A percentile compares a stretch with the other conserved stretches of the same genome.
phyloP scores from a whole-genome alignment of 2,888 invertebrate species.

The Cephus spinipes region DNA sequence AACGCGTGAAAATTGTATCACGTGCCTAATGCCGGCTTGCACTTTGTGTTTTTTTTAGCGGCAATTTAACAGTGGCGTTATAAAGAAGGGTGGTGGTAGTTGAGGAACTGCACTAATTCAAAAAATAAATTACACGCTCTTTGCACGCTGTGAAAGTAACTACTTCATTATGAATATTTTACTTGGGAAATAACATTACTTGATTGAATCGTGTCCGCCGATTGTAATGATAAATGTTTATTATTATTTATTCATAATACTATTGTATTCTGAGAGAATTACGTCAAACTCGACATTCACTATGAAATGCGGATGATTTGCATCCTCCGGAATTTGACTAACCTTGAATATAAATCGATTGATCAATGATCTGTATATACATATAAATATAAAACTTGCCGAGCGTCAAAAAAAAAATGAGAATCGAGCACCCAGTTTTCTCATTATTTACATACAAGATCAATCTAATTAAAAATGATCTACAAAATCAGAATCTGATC shows the following conservation, averaged over 20 bases:
- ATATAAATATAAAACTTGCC: background rate
- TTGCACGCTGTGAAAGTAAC: background rate
- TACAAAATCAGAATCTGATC: background rate
- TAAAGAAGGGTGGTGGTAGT: background rate
- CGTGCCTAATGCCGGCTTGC: background rate
- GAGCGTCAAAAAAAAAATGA: too few species aligned
- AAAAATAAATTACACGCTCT: background rate
- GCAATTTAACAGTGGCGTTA: background rate
- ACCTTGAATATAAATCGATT: background rate
- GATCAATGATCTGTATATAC: background rate
- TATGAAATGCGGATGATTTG: background rate
- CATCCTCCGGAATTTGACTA: background rate
- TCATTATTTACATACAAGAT: background rate
- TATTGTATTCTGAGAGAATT: background rate
- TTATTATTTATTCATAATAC: background rate
- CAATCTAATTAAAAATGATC: background rate
- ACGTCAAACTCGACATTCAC: background rate
- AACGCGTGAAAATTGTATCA: background rate
- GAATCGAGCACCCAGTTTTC: background rate
- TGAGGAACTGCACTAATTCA: background rate
- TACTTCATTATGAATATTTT: background rate
- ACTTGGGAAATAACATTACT: background rate
- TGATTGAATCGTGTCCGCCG: background rate
- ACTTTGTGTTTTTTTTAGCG: background rate
- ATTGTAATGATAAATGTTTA: background rate